These are phyloP conservation scores for Nasalis larvatus DNA, from an alignment of 2,113 vertebrate species.

Conservation along the genomic window DNA sequence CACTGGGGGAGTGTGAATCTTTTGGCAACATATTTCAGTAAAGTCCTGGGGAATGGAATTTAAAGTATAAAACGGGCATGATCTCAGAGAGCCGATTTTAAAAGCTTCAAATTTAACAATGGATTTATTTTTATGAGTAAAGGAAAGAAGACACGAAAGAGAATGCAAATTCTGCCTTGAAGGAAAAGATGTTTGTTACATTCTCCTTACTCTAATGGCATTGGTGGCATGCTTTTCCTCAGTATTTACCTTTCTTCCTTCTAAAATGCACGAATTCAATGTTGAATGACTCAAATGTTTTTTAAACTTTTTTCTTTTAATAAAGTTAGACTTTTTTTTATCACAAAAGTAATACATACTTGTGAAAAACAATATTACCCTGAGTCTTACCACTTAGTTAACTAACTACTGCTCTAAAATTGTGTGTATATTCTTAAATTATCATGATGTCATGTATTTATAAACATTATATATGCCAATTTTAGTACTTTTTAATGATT, in stretches of 20 bases:
- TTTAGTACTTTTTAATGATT: not conserved
- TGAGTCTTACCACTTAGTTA: not conserved
- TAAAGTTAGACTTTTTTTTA: not conserved
- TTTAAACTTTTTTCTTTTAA: not conserved
- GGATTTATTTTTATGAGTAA: not conserved
- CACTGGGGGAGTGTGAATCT: not conserved
- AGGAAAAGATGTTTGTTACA: not conserved
- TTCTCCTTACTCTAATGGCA: not conserved
- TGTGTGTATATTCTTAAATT: conserved; percentile 20
- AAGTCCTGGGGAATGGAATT: conserved; percentile 2
- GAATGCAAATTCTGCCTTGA: not conserved
- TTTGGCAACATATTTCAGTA: not conserved
- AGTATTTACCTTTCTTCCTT: not conserved
- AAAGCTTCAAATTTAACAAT: conserved; percentile 28
- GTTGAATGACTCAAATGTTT: not conserved
- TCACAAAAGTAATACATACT: not conserved
- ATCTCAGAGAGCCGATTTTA: not conserved
- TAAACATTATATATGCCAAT: not conserved
- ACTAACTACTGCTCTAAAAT: not conserved
- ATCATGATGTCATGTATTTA: not conserved
- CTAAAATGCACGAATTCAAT: not conserved
- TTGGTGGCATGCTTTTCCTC: not conserved
- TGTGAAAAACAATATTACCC: not conserved
- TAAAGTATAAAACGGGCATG: not conserved
- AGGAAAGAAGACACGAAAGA: not conserved